phyloP scores from a whole-genome alignment of 1,140 invertebrate species.

The Orius insidiosus region DNA sequence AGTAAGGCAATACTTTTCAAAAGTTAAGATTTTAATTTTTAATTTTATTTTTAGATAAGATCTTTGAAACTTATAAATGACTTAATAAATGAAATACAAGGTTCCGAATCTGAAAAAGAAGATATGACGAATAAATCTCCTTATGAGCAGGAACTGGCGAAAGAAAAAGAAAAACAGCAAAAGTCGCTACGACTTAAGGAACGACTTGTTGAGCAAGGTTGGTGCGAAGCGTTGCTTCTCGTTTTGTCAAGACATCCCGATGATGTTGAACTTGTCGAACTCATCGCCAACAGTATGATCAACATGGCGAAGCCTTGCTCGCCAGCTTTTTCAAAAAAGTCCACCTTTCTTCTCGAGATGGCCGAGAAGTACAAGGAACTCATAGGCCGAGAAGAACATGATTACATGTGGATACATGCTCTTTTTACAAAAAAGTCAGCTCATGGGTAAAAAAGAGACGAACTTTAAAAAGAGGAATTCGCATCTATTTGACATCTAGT shows the following conservation, averaged over 20 bases:
- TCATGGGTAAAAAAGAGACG: no score
- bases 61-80: constrained; percentile 44
- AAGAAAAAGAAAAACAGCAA: constrained; percentile 25
- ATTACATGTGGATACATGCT: no score
- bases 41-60: constrained; percentile 39
- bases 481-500: no score
- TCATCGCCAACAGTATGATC: constrained; percentile 4
- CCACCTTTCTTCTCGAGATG: no score
- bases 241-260: constrained; percentile 9
- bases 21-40: neutral
- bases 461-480: no score
- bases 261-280: constrained; percentile 9
- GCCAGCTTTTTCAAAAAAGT: no score
- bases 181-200: constrained; percentile 26
- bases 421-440: no score
- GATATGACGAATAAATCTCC: neutral
- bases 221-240: constrained; percentile 27
- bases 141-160: constrained; percentile 7
- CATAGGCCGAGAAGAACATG: no score
- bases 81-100: constrained; percentile 36
- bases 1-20: constrained; percentile 19
- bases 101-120: constrained; percentile 27
- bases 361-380: no score
- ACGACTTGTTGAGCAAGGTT: constrained; percentile 34
- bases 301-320: no score